Percentiles rank a stretch among this genome's conserved stretches.
Conservation (phyloP, 64 coral and sea anemone genomes). For the Stylophora pistillata region DNA sequence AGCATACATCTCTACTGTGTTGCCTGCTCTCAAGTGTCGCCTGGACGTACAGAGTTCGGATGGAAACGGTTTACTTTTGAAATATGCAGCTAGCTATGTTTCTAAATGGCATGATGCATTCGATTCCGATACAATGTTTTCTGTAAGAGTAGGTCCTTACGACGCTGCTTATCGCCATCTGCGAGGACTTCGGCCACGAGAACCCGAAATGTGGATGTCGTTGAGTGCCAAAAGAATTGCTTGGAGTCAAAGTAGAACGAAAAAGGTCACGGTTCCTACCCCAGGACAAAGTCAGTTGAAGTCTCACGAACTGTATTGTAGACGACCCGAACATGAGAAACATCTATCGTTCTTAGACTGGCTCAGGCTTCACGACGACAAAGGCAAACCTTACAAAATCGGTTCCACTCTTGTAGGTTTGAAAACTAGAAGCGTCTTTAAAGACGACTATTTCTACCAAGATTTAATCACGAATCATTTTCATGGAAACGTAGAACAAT, state of each 20-base stretch:
- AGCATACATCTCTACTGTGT: too few relatives aligned
- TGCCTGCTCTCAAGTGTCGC: too few relatives aligned
- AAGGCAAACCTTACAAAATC: too few relatives aligned
- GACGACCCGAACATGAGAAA: neutral
- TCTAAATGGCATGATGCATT: too few relatives aligned
- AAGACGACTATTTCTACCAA: constrained; percentile 35
- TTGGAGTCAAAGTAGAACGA: constrained; percentile 30
- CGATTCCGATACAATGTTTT: too few relatives aligned
- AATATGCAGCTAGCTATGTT: too few relatives aligned
- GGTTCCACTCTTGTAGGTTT: too few relatives aligned
- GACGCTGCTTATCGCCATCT: constrained; percentile 6
- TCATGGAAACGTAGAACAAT: too few relatives aligned
- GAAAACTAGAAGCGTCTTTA: neutral
- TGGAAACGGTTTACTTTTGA: too few relatives aligned
- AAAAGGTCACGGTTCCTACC: constrained; percentile 21
- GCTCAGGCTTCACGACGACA: too few relatives aligned
- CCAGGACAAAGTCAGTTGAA: neutral
- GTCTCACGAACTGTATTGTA: constrained; percentile 3
- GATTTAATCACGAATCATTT: neutral
- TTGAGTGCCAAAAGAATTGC: constrained; percentile 18
- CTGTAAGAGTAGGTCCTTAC: neutral
- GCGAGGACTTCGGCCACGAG: neutral
- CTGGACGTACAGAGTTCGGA: too few relatives aligned
- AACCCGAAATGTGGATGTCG: constrained; percentile 58
- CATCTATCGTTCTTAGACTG: neutral